Conservation (phyloP, 2,797 vertebrate genomes). For the Enteromius trimaculatus region DNA sequence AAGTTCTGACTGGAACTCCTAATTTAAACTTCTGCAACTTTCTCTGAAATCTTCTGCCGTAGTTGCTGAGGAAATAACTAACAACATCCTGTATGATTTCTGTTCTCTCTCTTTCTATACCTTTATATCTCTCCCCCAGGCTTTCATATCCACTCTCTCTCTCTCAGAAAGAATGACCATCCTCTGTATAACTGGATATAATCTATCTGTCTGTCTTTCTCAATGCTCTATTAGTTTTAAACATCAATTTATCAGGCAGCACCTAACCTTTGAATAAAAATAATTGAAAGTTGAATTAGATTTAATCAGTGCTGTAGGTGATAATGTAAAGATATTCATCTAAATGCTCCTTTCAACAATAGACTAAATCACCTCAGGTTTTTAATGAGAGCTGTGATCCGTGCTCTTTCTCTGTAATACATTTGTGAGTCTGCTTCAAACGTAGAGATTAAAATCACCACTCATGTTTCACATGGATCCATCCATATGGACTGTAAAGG, state of each 20-base stretch:
- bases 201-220: not conserved
- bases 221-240: not conserved
- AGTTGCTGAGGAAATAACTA: slow-evolving; percentile 61
- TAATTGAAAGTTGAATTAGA: slow-evolving; percentile 8
- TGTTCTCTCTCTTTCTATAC: not conserved
- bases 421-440: slow-evolving; percentile 29
- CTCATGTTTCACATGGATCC: slow-evolving; percentile 62
- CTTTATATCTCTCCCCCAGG: not conserved
- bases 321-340: slow-evolving; percentile 28
- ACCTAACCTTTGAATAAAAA: slow-evolving; percentile 14
- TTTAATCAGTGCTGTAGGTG: not conserved
- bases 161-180: not conserved
- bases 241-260: not conserved
- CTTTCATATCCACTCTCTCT: not conserved
- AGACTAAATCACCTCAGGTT: not conserved
- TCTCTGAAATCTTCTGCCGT: slow-evolving; percentile 55
- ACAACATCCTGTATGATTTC: slow-evolving; percentile 68
- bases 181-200: not conserved
- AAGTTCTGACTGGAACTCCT: not conserved
- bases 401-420: slow-evolving; percentile 24
- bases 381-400: slow-evolving; percentile 9
- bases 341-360: slow-evolving; percentile 17
- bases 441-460: slow-evolving; percentile 27
- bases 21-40: not conserved
- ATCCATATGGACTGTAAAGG: slow-evolving; percentile 53